Conservation (phyloP, 2,888 invertebrate genomes). For the Syrphus vitripennis region DNA sequence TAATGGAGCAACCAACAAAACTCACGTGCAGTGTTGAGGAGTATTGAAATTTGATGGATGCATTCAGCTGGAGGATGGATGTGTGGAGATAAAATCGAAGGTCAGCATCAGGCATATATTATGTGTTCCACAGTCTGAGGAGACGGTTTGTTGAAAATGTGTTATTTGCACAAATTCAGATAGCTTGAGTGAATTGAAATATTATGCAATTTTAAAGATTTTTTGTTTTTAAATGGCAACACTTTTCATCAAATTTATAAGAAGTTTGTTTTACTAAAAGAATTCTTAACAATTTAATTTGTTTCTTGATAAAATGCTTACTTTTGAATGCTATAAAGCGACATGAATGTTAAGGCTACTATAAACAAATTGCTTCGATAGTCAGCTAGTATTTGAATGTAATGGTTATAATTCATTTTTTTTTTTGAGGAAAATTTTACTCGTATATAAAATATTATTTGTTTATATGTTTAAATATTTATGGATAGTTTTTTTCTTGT, state of each 20-base stretch:
- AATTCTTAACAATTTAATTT: background rate
- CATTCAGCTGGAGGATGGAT: background rate
- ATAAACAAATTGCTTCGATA: background rate
- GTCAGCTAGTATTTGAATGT: background rate
- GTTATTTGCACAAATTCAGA: background rate
- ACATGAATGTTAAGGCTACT: background rate
- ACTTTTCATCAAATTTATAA: background rate
- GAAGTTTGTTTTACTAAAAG: background rate
- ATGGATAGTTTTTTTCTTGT: too few species aligned
- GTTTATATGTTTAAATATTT: too few species aligned
- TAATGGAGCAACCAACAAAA: constrained; percentile 3
- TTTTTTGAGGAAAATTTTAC: background rate
- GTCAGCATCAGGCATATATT: background rate
- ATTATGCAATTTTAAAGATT: background rate
- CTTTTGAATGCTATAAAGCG: background rate
- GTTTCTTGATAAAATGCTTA: background rate
- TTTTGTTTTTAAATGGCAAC: background rate
- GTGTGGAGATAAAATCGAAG: constrained; percentile 21
- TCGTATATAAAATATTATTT: too few species aligned
- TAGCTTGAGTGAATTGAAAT: background rate
- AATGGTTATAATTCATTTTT: background rate
- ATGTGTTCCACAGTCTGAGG: background rate
- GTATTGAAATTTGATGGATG: constrained; percentile 4
- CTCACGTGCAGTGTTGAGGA: too few species aligned
- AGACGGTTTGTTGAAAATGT: background rate